Base-by-base conservation (phyloP, 2,888 invertebrate genomes). In the Alsophila aescularia region DNA sequence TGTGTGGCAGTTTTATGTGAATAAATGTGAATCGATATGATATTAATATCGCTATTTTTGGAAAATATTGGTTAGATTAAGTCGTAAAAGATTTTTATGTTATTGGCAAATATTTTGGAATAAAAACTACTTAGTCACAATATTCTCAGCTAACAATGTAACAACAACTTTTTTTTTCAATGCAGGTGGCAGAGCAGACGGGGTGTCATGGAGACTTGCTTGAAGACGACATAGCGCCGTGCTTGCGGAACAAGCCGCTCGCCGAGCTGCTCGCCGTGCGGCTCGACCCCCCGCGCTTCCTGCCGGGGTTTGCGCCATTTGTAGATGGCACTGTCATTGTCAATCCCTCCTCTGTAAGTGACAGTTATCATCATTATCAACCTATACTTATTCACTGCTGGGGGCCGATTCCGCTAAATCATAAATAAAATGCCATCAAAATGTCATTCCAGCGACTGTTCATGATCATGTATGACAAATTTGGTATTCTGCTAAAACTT, bases 291-390 rank as follows among this genome's bases (percentile, higher is more conserved):
- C 98, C 98, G 6, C 90, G 94, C 71, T 97, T 97, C 83, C 93
- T 98, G 48, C 95, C 96, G 29, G 97, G 97, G 15, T 98, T 98
- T 80, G 98, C 98, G n/a, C 98, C 98, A 2, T 98, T 98, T 81
- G 95, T 98, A 67, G 98, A 98, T 84, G 98, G 98, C 67, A 96
- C 96, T 18, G 96, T 97, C 61, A 93, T 97, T 66, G 93, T 95
- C 45, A 93, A 93, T 75, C 94, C 95, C 50, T 88, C 87, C 75
- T 93, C 87, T 81, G 94, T 94, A 86, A 87, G 90, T 75, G 13
- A 34, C 31, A n/a, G n/a, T n/a, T n/a, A n/a, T n/a, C n/a, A n/a
- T n/a, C n/a, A n/a, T n/a, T n/a, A n/a, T n/a, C n/a, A n/a, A n/a
- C n/a, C n/a, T n/a, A n/a, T n/a, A n/a, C n/a, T n/a, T n/a, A n/a